Evolutionary conservation across 2,797 vertebrate genomes (phyloP).

Genomic region (Pagetopsis macropterus): DNA sequence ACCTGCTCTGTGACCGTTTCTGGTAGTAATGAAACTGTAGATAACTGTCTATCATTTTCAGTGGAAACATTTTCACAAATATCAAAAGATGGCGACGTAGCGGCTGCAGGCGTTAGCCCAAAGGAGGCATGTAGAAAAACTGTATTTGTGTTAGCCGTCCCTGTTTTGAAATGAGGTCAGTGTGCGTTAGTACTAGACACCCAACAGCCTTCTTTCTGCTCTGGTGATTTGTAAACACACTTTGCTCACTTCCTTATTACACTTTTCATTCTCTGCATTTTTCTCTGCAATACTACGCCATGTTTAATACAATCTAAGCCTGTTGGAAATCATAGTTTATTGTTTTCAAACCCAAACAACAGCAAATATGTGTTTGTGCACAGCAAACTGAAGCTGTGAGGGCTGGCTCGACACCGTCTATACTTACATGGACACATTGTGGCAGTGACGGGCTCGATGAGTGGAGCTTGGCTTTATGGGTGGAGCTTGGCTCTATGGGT

Average conservation of each 20-base stretch:
- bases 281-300: background rate
- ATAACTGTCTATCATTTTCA: slow-evolving; percentile 13
- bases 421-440: background rate
- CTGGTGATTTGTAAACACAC: background rate
- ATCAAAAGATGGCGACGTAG: rapidly evolving
- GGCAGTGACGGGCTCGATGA: background rate
- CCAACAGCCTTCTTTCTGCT: background rate
- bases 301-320: background rate
- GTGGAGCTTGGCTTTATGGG: background rate
- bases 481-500: too few relatives aligned
- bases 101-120: background rate
- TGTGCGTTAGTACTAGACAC: background rate
- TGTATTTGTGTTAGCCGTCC: background rate
- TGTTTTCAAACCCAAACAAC: background rate
- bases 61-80: slow-evolving; percentile 13
- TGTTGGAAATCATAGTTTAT: background rate
- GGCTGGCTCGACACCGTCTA: background rate
- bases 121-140: background rate
- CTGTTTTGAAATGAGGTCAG: background rate
- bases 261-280: background rate
- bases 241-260: background rate
- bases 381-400: background rate
- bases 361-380: background rate
- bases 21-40: background rate
- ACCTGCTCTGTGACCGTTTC: background rate